These are phyloP conservation scores for Styela clava DNA, from an alignment of 23 tunicate genomes.

Conservation along the genomic window DNA sequence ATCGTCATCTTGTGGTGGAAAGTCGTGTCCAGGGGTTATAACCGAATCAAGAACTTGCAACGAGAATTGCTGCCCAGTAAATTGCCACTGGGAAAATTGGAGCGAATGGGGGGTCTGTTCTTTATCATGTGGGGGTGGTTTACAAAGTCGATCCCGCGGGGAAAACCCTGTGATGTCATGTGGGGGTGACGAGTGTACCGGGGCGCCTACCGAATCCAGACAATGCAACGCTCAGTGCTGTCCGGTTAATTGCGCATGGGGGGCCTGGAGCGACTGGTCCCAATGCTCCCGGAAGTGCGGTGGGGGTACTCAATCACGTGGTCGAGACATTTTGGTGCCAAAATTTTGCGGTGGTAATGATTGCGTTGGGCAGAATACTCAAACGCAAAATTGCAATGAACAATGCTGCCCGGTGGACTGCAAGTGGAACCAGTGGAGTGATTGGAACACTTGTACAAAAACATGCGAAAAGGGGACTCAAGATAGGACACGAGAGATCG, in stretches of 20 bases:
- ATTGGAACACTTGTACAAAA: conserved; percentile 21
- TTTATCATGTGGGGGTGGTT: conserved; percentile 46
- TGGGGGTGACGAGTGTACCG: conserved; percentile 29
- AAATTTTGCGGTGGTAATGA: conserved; percentile 28
- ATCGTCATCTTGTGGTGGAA: conserved; percentile 31
- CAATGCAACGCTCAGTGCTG: conserved; percentile 33
- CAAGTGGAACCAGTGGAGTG: conserved; percentile 38
- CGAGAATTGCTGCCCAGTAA: conserved; percentile 31
- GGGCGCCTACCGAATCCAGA: conserved; percentile 1
- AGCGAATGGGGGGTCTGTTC: conserved; percentile 25
- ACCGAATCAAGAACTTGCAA: conserved; percentile 32
- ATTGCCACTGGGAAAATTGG: conserved; percentile 40
- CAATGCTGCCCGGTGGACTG: conserved; percentile 55
- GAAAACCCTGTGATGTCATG: conserved; percentile 27
- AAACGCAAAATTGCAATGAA: conserved; percentile 27
- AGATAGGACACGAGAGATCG: conserved; percentile 4
- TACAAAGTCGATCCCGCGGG: conserved; percentile 30
- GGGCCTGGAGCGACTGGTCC: conserved; percentile 25
- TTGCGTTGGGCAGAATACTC: conserved; percentile 20
- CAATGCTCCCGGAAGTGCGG: conserved; percentile 31
- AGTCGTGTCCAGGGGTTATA: conserved; percentile 15
- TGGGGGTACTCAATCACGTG: conserved; percentile 33
- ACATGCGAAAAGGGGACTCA: conserved; percentile 39
- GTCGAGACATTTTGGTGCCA: background rate
- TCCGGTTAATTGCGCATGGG: conserved; percentile 47